Evolutionary conservation across 2,113 vertebrate genomes (phyloP).

Genomic region (Rhagologus leucostigma): DNA sequence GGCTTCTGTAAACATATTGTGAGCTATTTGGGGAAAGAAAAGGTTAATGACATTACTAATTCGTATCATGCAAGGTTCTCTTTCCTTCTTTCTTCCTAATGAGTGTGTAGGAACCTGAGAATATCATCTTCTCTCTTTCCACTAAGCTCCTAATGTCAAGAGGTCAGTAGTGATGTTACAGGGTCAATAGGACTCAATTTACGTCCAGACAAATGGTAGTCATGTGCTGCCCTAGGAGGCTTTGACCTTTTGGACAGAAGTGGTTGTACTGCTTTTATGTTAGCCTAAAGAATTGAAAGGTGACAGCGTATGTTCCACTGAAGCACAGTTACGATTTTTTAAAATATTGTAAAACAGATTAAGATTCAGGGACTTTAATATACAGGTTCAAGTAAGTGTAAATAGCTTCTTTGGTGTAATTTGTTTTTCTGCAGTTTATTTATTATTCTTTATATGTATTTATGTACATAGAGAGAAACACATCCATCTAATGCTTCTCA

Average conservation of each 20-base stretch:
- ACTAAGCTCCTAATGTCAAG: conserved; percentile 50
- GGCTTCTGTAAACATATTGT: conserved; percentile 9
- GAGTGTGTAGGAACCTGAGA: conserved; percentile 9
- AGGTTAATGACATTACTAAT: conserved; percentile 12
- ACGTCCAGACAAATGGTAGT: conserved; percentile 56
- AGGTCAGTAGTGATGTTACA: conserved; percentile 57
- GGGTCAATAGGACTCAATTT: conserved; percentile 56
- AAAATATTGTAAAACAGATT: background rate
- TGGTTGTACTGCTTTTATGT: conserved; percentile 40
- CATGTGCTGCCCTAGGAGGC: conserved; percentile 31
- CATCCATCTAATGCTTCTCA: background rate
- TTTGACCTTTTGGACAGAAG: conserved; percentile 43
- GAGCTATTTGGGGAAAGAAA: conserved; percentile 9
- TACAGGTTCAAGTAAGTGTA: background rate
- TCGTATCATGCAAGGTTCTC: conserved; percentile 2
- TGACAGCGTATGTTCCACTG: background rate
- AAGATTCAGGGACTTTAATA: background rate
- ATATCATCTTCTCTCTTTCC: conserved; percentile 31
- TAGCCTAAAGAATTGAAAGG: conserved; percentile 30
- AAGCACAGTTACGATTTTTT: background rate
- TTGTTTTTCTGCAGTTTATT: background rate
- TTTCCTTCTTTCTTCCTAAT: conserved; percentile 33
- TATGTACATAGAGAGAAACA: background rate
- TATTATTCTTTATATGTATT: background rate
- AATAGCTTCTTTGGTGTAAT: background rate